phyloP scores from a whole-genome alignment of 2,888 invertebrate genomes.

The Meliscaeva auricollis region DNA sequence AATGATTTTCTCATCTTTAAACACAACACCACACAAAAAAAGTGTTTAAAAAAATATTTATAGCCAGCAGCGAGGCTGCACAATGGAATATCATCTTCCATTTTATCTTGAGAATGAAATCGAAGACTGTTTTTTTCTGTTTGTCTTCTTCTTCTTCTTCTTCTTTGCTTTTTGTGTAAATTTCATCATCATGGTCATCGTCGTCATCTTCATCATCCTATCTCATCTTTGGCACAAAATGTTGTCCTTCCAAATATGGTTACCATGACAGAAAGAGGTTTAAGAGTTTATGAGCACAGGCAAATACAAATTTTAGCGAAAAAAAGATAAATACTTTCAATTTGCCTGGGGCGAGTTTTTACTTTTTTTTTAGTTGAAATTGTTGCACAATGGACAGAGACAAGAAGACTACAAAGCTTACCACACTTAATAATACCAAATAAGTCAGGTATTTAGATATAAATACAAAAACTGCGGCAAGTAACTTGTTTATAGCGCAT shows the following conservation, averaged over 20 bases:
- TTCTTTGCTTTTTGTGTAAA: background rate
- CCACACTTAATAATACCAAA: conserved; percentile 32
- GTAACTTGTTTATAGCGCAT: conserved; percentile 53
- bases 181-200: conserved; percentile 1
- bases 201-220: conserved; percentile 5
- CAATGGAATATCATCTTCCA: conserved; percentile 58
- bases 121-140: conserved; percentile 38
- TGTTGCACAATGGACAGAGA: conserved; percentile 47
- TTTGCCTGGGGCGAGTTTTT: conserved; percentile 35
- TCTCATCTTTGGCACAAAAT: conserved; percentile 42
- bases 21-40: background rate
- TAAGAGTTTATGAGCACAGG: too few species aligned
- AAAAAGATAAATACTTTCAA: too few species aligned
- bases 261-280: conserved; percentile 8
- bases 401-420: conserved; percentile 27
- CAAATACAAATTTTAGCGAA: background rate
- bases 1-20: conserved; percentile 12
- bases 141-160: too few species aligned
- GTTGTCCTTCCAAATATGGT: conserved; percentile 70
- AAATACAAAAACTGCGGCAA: conserved; percentile 20
- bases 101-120: conserved; percentile 58
- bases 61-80: conserved; percentile 24
- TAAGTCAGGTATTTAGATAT: conserved; percentile 52
- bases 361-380: conserved; percentile 35
- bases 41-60: conserved; percentile 4